phyloP scores from a whole-genome alignment of 2,113 vertebrate species.

The Xenopus laevis region DNA sequence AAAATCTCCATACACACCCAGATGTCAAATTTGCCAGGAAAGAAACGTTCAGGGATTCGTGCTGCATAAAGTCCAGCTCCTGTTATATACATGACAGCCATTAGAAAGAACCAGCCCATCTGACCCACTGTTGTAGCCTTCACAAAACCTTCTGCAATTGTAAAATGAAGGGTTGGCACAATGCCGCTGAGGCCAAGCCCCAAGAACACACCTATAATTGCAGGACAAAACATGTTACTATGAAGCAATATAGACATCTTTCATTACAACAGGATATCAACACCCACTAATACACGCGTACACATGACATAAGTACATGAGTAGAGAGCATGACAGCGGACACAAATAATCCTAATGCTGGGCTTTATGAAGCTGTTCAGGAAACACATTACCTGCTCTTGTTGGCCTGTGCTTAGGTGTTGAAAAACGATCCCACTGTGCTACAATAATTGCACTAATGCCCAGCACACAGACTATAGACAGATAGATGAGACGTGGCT shows the following conservation, averaged over 20 bases:
- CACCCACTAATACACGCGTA: too few relatives aligned
- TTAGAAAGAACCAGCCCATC: slow-evolving; percentile 98
- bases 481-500: slow-evolving; percentile 97
- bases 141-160: slow-evolving; percentile 93
- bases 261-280: not conserved
- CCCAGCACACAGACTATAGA: slow-evolving; percentile 92
- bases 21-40: slow-evolving; percentile 96
- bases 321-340: too few relatives aligned
- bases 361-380: too few relatives aligned
- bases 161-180: slow-evolving; percentile 97
- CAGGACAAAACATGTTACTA: not conserved
- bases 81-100: slow-evolving; percentile 97
- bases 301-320: too few relatives aligned
- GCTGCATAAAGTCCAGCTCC: slow-evolving; percentile 92
- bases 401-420: slow-evolving; percentile 95
- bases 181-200: slow-evolving; percentile 93
- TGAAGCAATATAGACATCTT: too few relatives aligned
- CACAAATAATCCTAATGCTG: not conserved
- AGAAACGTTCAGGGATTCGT: slow-evolving; percentile 94
- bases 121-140: slow-evolving; percentile 96
- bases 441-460: slow-evolving; percentile 92
- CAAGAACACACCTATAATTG: slow-evolving; percentile 84
- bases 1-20: slow-evolving; percentile 73
- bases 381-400: slow-evolving; percentile 74
- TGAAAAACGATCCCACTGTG: slow-evolving; percentile 95